Evolutionary conservation across 2,113 vertebrate genomes (phyloP).

Genomic region (Acanthisitta chloris): DNA sequence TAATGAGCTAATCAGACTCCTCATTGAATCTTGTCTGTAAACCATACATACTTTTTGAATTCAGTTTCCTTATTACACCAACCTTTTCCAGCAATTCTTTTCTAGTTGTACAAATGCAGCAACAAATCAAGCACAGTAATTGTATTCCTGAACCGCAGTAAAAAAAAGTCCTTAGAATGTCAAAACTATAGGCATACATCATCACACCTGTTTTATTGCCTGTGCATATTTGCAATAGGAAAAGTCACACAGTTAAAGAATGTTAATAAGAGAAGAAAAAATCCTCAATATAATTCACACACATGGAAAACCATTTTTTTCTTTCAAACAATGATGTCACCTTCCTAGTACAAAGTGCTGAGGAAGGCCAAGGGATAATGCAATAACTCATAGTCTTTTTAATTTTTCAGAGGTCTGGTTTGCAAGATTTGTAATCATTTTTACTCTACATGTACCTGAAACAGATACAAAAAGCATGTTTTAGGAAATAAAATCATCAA

Average conservation of each 20-base stretch:
- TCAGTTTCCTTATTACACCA: constrained; percentile 41
- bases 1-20: constrained; percentile 42
- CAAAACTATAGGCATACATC: background rate
- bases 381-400: background rate
- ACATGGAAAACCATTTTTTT: constrained; percentile 41
- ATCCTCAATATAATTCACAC: background rate
- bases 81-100: constrained; percentile 12
- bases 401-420: background rate
- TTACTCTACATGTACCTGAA: background rate
- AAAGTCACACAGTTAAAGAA: background rate
- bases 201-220: constrained; percentile 7
- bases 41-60: background rate
- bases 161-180: background rate
- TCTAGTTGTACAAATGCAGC: constrained; percentile 15
- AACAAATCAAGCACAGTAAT: constrained; percentile 1
- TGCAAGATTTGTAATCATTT: background rate
- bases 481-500: background rate
- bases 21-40: background rate
- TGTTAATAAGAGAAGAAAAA: background rate
- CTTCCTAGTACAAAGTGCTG: background rate
- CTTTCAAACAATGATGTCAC: background rate
- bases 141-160: constrained; percentile 15
- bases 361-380: background rate
- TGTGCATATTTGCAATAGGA: background rate
- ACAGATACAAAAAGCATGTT: background rate